Base-by-base conservation (phyloP, 2,113 vertebrate species). In the Hypomesus transpacificus region DNA sequence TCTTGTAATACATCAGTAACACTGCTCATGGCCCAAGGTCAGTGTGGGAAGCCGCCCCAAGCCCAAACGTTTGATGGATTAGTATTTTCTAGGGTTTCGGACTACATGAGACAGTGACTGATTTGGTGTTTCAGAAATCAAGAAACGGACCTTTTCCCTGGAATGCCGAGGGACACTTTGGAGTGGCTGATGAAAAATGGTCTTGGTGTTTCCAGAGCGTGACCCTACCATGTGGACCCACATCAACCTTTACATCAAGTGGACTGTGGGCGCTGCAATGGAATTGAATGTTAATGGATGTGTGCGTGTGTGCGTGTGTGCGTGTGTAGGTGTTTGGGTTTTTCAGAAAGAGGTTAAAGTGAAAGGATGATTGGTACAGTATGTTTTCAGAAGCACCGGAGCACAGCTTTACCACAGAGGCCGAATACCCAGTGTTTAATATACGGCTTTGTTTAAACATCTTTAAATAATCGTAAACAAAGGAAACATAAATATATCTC, bases 21-120 rank as follows among this genome's bases (percentile, higher is more conserved):
- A 75, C 77, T 86, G 87, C 85, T 87, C 84, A 66, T 80, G 81
- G 78, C 82, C 80, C 85, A 87, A 88, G 87, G 90, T 89, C 88
- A 76, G 57, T 2, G 21, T 13, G 14, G 24, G 57, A 17, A 46
- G 39, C 9, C 7, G 39, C 39, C 39, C 9, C 39, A 0, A 46
- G 2, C 5, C 7, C 75, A 54, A 75, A 66, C 57, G 58, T 60
- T 75, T 89, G 90, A 91, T 89, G 84, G 89, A 90, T 89, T 78
- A 76, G 76, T 83, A 78, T 85, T 87, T 87, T 71, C 69, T 70
- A 75, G 64, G 73, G 68, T 60, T 73, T 63, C 68, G 76, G 85
- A 84, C 87, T 66, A 76, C 71, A 75, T 59, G 61, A 76, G 80
- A 87, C 80, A 79, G 68, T 86, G 86, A 90, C 81, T 70, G 80